Evolutionary conservation across 2,888 invertebrate species (phyloP), one percentile per base, ranked within the genome.

Genomic region (Lysandra bellargus): DNA sequence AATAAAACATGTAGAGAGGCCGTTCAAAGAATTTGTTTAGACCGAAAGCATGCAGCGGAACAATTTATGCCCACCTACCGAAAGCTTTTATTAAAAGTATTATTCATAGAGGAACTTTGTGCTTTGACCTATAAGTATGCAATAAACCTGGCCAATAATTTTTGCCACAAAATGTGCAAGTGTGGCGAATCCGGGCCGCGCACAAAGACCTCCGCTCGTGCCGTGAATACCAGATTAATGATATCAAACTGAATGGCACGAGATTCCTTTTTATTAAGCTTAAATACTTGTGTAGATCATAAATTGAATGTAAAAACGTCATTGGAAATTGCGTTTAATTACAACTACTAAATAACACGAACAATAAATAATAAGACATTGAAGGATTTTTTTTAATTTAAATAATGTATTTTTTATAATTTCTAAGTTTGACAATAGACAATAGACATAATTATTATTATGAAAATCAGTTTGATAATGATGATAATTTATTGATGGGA

Each of bases 21-120:
- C 69, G 33, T 69, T 69, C 33, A 17, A 37, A 69, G 69, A 69
- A 69, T 69, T 5, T 69, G 33, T 69, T 69, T 69, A 37, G 69
- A 69, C 69, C 14, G 5, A 69, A 17, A 69, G 69, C 33, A 69
- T 69, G 69, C 69, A 69, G 69, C 69, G 33, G 33, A 69, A 69
- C 17, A 69, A 69, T 69, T 69, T 69, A 33, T 33, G 14, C 69
- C 9, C 33, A 69, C 14, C 69, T 37, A 33, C 69, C 17, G 69
- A 74, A 74, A n/a, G 74, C 74, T 74, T 74, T 74, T 49, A 79
- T 37, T 77, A 57, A 77, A 49, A 53, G 30, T 77, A 57, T 77
- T 77, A 77, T 57, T 77, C 57, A 77, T 77, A 77, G 44, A 57
- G 30, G 53, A 77, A 77, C 76, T 49, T 53, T 49, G 49, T 76